A percentile compares a stretch with the other conserved stretches of the same genome.
Conservation (phyloP, 2,113 vertebrate species). For the Ranitomeya imitator region DNA sequence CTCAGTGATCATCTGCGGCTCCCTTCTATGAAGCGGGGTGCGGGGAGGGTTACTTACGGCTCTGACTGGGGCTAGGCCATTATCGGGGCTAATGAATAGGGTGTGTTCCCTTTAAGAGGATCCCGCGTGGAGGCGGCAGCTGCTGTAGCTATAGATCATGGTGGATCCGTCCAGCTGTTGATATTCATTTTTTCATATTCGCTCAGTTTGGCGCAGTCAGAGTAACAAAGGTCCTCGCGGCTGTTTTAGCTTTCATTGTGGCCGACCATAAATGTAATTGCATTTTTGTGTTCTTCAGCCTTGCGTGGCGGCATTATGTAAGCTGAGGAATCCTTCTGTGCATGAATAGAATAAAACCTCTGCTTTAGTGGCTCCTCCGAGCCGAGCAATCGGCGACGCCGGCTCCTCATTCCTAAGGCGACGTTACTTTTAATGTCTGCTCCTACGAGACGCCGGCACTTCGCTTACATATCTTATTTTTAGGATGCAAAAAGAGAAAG, state of each 20-base stretch:
- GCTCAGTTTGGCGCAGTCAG: not conserved
- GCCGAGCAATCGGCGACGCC: not conserved
- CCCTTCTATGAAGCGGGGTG: no score
- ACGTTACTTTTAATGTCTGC: not conserved
- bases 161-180: not conserved
- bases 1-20: no score
- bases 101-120: not conserved
- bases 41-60: no score
- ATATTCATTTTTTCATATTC: not conserved
- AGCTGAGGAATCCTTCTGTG: not conserved
- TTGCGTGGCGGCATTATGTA: slow-evolving; percentile 20
- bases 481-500: not conserved
- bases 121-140: no score
- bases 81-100: no score
- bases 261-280: slow-evolving; percentile 7
- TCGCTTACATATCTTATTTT: not conserved
- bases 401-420: not conserved
- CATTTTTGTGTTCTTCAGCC: slow-evolving; percentile 25
- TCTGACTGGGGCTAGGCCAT: no score
- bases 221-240: not conserved
- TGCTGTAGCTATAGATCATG: not conserved
- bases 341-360: not conserved
- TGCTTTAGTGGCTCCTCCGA: not conserved
- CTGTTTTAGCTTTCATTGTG: not conserved
- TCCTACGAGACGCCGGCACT: not conserved